Percentiles rank a stretch among this genome's conserved stretches.
phyloP scores from a whole-genome alignment of 2,113 vertebrate genomes.

The Seriola aureovittata region DNA sequence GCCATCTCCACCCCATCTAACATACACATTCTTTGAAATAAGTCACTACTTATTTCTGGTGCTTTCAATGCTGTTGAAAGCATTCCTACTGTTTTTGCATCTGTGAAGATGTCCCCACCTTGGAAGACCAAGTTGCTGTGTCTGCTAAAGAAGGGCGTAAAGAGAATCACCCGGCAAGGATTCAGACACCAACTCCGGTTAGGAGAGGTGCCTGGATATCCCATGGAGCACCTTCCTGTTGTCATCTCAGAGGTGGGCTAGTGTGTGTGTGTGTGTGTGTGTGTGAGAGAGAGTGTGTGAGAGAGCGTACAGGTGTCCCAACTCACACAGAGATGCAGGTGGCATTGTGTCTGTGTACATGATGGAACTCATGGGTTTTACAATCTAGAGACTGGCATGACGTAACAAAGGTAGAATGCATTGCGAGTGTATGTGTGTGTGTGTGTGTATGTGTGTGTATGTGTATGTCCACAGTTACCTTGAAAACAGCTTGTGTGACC shows the following conservation, averaged over 20 bases:
- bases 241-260: conserved; percentile 83
- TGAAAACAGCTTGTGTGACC: not conserved
- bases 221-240: conserved; percentile 85
- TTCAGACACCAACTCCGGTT: conserved; percentile 76
- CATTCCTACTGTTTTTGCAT: conserved; percentile 77
- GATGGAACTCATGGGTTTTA: not conserved
- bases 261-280: not conserved
- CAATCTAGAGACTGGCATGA: not conserved
- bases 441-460: not conserved
- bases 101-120: conserved; percentile 74
- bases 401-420: not conserved
- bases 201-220: conserved; percentile 77
- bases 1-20: conserved; percentile 56
- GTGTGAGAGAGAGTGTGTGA: conserved; percentile 1
- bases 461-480: not conserved
- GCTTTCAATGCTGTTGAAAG: conserved; percentile 85
- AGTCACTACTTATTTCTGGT: conserved; percentile 85
- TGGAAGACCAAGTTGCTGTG: conserved; percentile 84
- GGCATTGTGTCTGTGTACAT: not conserved
- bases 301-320: not conserved
- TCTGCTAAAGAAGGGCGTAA: conserved; percentile 79
- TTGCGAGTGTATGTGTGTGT: not conserved
- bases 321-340: not conserved
- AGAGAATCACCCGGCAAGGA: conserved; percentile 56
- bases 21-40: conserved; percentile 79